Conservation (phyloP, 1,140 invertebrate species). For the Temnothorax longispinosus region DNA sequence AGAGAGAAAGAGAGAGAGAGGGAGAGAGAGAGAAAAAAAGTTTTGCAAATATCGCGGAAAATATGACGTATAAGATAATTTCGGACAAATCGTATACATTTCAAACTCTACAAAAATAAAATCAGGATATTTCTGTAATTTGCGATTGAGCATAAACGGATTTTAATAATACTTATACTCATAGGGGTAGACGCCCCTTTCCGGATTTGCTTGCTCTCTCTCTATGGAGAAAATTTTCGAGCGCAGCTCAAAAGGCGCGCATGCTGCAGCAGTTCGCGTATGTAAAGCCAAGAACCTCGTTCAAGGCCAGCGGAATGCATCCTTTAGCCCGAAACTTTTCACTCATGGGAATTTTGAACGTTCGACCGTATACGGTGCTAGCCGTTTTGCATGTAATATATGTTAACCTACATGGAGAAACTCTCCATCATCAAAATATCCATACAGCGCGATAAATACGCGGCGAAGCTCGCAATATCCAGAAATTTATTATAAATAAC, state of each 20-base stretch:
- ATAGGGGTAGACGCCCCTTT: background rate
- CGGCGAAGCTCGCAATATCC: background rate
- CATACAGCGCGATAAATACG: background rate
- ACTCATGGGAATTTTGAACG: slow-evolving; percentile 38
- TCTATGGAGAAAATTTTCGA: slow-evolving; percentile 39
- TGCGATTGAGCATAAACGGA: slow-evolving; percentile 4
- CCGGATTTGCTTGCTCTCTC: background rate
- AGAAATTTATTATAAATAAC: slow-evolving; percentile 41
- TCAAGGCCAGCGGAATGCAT: slow-evolving; percentile 49
- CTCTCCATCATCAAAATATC: background rate
- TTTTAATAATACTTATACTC: slow-evolving; percentile 26
- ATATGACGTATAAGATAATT: background rate
- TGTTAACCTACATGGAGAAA: slow-evolving; percentile 11
- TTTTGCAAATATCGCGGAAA: background rate
- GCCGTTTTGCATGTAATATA: slow-evolving; percentile 18
- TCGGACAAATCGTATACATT: background rate
- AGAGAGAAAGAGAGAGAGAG: background rate
- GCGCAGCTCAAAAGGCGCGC: slow-evolving; percentile 11
- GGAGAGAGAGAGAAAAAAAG: background rate
- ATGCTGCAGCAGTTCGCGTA: background rate
- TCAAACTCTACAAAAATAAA: background rate
- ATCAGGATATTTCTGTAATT: background rate
- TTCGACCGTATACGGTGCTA: background rate
- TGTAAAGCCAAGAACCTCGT: slow-evolving; percentile 48
- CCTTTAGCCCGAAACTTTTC: slow-evolving; percentile 54